phyloP scores from a whole-genome alignment of 2,113 vertebrate genomes.

The Mystacornis crossleyi region DNA sequence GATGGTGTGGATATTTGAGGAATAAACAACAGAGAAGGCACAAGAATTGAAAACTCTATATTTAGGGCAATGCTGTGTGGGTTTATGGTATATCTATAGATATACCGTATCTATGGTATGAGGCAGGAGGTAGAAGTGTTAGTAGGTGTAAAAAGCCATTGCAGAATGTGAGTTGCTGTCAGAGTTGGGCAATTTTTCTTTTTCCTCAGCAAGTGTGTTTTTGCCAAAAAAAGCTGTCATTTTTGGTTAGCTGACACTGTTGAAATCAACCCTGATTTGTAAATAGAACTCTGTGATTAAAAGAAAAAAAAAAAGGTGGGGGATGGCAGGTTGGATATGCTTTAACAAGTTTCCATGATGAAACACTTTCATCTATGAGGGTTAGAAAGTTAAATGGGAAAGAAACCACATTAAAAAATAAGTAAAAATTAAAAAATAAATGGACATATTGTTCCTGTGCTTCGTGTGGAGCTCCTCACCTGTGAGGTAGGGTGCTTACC shows the following conservation, averaged over 20 bases:
- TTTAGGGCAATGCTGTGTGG: neutral
- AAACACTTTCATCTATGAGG: neutral
- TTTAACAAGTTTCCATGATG: neutral
- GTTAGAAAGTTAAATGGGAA: neutral
- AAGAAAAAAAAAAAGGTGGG: neutral
- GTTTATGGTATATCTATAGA: neutral
- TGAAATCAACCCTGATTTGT: constrained; percentile 20
- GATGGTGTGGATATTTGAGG: neutral
- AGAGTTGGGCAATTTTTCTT: neutral
- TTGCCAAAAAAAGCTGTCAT: neutral
- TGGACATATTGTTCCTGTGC: neutral
- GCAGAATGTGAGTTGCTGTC: neutral
- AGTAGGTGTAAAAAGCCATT: constrained; percentile 33
- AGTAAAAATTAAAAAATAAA: neutral
- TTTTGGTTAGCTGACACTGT: constrained; percentile 29
- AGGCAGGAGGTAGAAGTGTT: neutral
- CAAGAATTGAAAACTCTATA: neutral
- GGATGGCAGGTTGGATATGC: neutral
- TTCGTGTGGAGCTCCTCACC: neutral
- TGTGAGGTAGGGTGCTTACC: neutral
- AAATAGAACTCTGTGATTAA: neutral
- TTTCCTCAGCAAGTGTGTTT: neutral
- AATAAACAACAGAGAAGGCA: neutral
- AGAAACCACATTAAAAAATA: neutral
- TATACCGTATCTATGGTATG: neutral